Evolutionary conservation across 2,113 vertebrate species (phyloP).

Genomic region (Lanius ludovicianus): DNA sequence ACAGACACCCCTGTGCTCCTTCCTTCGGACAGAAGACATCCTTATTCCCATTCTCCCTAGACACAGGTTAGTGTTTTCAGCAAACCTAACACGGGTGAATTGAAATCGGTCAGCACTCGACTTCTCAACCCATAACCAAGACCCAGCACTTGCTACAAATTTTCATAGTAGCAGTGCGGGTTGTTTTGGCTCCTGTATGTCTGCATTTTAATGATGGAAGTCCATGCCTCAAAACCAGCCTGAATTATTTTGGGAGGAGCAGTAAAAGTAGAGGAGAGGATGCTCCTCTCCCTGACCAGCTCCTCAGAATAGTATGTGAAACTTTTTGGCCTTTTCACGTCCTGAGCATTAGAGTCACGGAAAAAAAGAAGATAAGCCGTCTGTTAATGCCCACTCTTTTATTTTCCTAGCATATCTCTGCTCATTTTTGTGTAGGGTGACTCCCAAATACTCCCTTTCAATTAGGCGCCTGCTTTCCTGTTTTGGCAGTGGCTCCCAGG

Average conservation of each 20-base stretch:
- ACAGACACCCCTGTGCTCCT: rapidly evolving
- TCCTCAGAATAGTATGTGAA: constrained; percentile 42
- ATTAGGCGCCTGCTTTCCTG: constrained; percentile 73
- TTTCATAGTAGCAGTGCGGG: neutral
- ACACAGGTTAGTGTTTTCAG: neutral
- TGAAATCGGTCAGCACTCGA: rapidly evolving
- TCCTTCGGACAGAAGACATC: neutral
- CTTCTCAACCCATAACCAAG: neutral
- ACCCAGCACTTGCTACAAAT: neutral
- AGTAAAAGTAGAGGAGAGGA: neutral
- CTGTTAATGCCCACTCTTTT: constrained; percentile 33
- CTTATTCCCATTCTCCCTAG: neutral
- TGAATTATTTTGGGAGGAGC: neutral
- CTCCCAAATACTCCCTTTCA: constrained; percentile 64
- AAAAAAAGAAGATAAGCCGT: constrained; percentile 50
- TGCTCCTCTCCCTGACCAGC: neutral
- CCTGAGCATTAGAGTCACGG: constrained; percentile 9
- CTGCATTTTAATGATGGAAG: neutral
- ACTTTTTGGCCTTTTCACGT: constrained; percentile 9
- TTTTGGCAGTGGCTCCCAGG: constrained; percentile 64
- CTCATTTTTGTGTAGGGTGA: constrained; percentile 50
- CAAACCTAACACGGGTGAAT: neutral
- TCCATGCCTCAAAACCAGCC: neutral
- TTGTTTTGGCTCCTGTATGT: neutral
- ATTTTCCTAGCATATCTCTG: constrained; percentile 67